These are phyloP conservation scores for Brachyhypopomus gauderio DNA, from an alignment of 2,113 vertebrate genomes.

Conservation along the genomic window DNA sequence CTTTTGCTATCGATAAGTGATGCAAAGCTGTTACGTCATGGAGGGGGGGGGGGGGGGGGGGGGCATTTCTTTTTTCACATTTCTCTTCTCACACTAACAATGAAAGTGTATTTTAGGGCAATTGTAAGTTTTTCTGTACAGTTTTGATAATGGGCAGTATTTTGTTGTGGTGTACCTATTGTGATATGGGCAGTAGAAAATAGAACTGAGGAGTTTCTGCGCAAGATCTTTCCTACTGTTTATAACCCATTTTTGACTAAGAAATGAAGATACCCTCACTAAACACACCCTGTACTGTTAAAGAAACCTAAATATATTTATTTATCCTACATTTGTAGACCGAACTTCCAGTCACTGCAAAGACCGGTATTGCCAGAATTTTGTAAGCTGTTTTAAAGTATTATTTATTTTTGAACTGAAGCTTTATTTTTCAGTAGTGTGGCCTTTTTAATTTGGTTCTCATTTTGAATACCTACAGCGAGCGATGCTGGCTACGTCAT, in stretches of 20 bases:
- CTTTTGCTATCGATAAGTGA: slow-evolving; percentile 41
- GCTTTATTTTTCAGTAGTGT: slow-evolving; percentile 69
- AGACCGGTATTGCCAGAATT: slow-evolving; percentile 70
- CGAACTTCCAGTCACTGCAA: slow-evolving; percentile 75
- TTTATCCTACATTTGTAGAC: slow-evolving; percentile 78
- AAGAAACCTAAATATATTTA: slow-evolving; percentile 77
- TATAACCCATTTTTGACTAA: slow-evolving; percentile 89
- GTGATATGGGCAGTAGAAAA: slow-evolving; percentile 91
- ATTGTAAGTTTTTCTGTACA: slow-evolving; percentile 94
- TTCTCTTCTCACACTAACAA: slow-evolving; percentile 82
- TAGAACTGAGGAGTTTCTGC: slow-evolving; percentile 86
- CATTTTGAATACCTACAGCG: slow-evolving; percentile 60
- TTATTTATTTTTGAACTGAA: slow-evolving; percentile 79
- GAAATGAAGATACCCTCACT: slow-evolving; percentile 75
- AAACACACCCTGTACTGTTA: slow-evolving; percentile 72
- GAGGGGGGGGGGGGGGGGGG: slow-evolving; percentile 37
- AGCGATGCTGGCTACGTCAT: slow-evolving; percentile 58
- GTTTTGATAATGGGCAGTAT: slow-evolving; percentile 98
- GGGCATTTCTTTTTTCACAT: slow-evolving; percentile 70
- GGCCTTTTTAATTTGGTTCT: slow-evolving; percentile 68
- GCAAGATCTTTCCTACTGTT: slow-evolving; percentile 93
- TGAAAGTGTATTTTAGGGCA: slow-evolving; percentile 96
- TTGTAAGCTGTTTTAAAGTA: slow-evolving; percentile 77
- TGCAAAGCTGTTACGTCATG: slow-evolving; percentile 57
- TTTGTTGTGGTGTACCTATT: slow-evolving; percentile 93